Evolutionary conservation across 2,113 vertebrate genomes (phyloP), one percentile per base, ranked within the genome.

Genomic region (Platichthys flesus): DNA sequence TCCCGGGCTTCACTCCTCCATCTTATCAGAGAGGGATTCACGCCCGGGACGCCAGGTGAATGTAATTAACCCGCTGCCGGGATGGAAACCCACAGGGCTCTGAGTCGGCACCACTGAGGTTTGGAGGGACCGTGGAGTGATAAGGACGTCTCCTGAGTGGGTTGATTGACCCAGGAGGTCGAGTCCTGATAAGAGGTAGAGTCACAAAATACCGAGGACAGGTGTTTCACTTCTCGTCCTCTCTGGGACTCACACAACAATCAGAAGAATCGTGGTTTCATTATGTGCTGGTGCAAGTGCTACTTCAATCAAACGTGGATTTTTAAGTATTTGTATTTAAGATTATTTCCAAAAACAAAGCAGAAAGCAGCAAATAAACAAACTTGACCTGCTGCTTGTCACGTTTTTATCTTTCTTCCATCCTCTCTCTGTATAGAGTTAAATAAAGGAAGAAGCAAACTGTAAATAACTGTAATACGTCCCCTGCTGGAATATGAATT

Each of bases 1-100:
- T 45, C 60, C 31, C 20, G 40, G 65, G 64, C 72, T 71, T 45
- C 4, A 1, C 47, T 70, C 60, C 55, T 73, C 73, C 18, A 42
- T 70, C 84, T 82, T 87, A 85, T 83, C 76, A 54, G 61, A 28
- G 74, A 28, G 65, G 37, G 55, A 45, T 49, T 64, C 42, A 60
- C 86, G 67, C 51, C 74, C 4, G 81, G 26, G 85, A 85, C 4
- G 7, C 4, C 67, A 85, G 90, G 88, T 83, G 85, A 89, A 85
- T 71, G 85, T 89, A 90, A 91, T 91, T 91, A 91, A 89, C 90
- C 90, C 28, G 78, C 78, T 20, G 77, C 28, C 64, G 59, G 71
- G 56, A 73, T 13, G 64, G 73, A 82, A 73, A 62, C 74, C 76
- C 55, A 58, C 78, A 62, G 76, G 71, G 64, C 76, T 65, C 63